Percentiles rank a stretch among this genome's conserved stretches.
Evolutionary conservation across 2,888 invertebrate genomes (phyloP).

Genomic region (Drosophila monieri): DNA sequence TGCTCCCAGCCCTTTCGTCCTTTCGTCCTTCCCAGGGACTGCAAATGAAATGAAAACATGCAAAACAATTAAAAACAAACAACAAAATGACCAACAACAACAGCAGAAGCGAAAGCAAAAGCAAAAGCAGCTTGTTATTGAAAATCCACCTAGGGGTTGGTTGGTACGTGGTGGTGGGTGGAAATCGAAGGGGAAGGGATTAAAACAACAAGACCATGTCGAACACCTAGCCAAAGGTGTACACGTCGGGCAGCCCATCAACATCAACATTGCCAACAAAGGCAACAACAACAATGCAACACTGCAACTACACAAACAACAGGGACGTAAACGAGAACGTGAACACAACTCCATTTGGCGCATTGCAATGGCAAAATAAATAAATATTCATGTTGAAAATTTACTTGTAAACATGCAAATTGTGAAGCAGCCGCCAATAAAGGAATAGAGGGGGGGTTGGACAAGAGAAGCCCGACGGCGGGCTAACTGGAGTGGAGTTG

Average conservation of each 20-base stretch:
- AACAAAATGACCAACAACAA: conserved; percentile 41
- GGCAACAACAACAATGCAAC: conserved; percentile 15
- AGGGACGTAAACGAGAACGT: background rate
- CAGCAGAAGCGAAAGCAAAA: conserved; percentile 6
- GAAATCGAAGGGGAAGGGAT: conserved; percentile 21
- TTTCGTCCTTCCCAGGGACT: background rate
- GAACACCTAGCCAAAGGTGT: conserved; percentile 42
- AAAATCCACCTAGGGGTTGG: conserved; percentile 15
- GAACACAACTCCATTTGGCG: conserved; percentile 31
- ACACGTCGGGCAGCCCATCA: conserved; percentile 43
- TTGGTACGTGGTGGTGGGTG: background rate
- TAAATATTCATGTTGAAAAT: conserved; percentile 43
- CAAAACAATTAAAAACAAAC: conserved; percentile 58
- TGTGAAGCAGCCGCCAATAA: conserved; percentile 39
- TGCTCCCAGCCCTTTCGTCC: too few relatives aligned
- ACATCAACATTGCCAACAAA: conserved; percentile 31
- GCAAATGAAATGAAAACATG: conserved; percentile 69
- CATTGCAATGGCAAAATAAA: conserved; percentile 45
- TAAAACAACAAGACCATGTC: conserved; percentile 47
- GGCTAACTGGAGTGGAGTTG: background rate
- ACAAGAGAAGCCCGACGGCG: background rate
- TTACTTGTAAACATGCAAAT: conserved; percentile 51
- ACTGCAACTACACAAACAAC: conserved; percentile 1
- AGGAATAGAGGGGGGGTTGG: conserved; percentile 1
- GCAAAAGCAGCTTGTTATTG: conserved; percentile 45